Evolutionary conservation across 2,888 invertebrate genomes (phyloP), one percentile per base, ranked within the genome.

Genomic region (Odiellus spinosus): DNA sequence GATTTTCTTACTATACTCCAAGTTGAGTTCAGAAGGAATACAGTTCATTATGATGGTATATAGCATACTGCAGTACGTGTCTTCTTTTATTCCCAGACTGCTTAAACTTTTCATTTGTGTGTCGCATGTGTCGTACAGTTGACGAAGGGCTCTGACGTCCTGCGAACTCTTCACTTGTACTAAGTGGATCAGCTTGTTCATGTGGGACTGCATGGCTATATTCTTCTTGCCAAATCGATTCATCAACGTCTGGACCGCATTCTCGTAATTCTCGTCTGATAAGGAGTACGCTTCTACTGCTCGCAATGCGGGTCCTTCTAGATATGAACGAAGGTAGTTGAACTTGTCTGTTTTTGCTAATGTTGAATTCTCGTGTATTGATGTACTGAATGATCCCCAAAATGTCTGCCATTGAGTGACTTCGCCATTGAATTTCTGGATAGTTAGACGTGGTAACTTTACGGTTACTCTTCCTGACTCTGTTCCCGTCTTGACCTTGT

Each of bases 181-280:
- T 3, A 35, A 3, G n/a, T n/a, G n/a, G 3, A 45, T 18, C 40
- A 26, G n/a, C 20, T 40, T 26, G 18, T 44, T 14, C 44, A 35
- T 44, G 26, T 44, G 44, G 2, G 21, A 21, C 2, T 12, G 14
- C 2, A 40, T 45, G 3, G 33, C 40, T 26, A 45, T 17, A 15
- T 45, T 40, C n/a, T 17, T 15, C 35, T 18, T 32, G 19, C 43
- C 43, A 15, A 14, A 43, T 12, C 43, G 26, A 18, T 45, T 40
- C 34, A 33, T 45, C 21, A 45, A n/a, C 21, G 40, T 14, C 18
- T 40, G n/a, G 18, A 45, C 19, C 2, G 33, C 40, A 2, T 33
- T 15, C 11, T 45, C 45, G 34, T 45, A 45, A 32, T 45, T 45
- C 17, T 34, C 14, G 15, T 46, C 35, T 2, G 46, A 41, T 2